Conservation (phyloP, 2,888 invertebrate species). For the Syritta pipiens region DNA sequence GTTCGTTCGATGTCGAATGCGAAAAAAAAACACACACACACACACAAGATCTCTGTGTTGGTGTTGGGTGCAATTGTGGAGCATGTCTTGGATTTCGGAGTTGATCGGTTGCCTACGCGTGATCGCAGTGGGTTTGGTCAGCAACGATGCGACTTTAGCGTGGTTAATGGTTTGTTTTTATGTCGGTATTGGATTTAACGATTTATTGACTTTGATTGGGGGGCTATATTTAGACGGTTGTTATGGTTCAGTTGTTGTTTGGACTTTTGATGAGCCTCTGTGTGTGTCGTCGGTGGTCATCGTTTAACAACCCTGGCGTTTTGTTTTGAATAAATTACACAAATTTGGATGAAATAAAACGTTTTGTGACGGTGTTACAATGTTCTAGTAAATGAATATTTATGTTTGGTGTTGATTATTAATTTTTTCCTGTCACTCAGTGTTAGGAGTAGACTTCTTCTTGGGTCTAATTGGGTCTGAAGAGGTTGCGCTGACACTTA, state of each 20-base stretch:
- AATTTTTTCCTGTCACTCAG: too few species aligned
- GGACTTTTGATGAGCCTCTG: too few species aligned
- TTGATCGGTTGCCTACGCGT: slow-evolving; percentile 15
- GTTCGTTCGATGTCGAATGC: slow-evolving; percentile 52
- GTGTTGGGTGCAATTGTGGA: slow-evolving; percentile 21
- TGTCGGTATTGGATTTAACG: too few species aligned
- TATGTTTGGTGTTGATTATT: too few species aligned
- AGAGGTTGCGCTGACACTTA: too few species aligned
- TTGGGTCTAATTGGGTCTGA: too few species aligned
- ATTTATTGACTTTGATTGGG: too few species aligned
- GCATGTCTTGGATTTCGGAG: slow-evolving; percentile 17
- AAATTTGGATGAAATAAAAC: neutral
- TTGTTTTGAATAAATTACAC: neutral
- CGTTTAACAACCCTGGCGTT: neutral
- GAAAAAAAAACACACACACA: slow-evolving; percentile 2
- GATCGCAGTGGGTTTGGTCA: slow-evolving; percentile 11
- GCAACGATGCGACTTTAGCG: slow-evolving; percentile 3
- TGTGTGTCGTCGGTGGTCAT: neutral
- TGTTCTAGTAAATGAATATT: too few species aligned
- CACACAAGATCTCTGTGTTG: slow-evolving; percentile 23
- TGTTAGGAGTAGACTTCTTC: too few species aligned
- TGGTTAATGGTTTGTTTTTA: slow-evolving; percentile 1
- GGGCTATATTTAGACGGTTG: neutral
- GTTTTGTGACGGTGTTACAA: too few species aligned
- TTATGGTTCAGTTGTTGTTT: neutral